Evolutionary conservation across 1,140 invertebrate species (phyloP).

Genomic region (Oryctes rhinoceros): DNA sequence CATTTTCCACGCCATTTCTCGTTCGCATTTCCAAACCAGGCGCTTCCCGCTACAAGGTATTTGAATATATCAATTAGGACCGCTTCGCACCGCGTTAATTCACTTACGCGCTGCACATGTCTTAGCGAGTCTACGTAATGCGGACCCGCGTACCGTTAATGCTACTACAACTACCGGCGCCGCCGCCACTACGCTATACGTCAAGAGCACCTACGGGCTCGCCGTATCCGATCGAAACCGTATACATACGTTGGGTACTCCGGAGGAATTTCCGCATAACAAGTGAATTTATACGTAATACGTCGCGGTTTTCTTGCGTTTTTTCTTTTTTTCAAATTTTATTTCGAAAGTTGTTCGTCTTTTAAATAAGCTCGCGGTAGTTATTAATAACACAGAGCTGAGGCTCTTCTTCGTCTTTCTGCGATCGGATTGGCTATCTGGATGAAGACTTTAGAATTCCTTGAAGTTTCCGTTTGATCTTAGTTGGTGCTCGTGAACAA

Average conservation of each 20-base stretch:
- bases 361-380: no score
- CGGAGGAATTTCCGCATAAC: background rate
- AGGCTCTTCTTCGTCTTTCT: no score
- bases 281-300: no score
- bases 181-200: background rate
- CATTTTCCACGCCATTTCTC: constrained; percentile 46
- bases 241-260: background rate
- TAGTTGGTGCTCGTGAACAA: background rate
- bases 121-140: constrained; percentile 44
- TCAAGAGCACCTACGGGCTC: background rate
- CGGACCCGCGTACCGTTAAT: constrained; percentile 39
- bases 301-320: no score
- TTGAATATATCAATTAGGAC: constrained; percentile 48
- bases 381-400: no score
- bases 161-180: background rate
- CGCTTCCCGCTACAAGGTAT: constrained; percentile 44
- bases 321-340: no score
- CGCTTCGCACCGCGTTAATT: constrained; percentile 41
- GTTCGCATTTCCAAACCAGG: constrained; percentile 40
- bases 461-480: background rate
- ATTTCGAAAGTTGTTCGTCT: no score
- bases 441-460: background rate
- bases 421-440: background rate
- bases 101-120: constrained; percentile 44
- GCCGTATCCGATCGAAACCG: no score